A percentile compares a stretch with the other conserved stretches of the same genome.
phyloP scores from a whole-genome alignment of 2,797 vertebrate species.

The Diplodus sargus region DNA sequence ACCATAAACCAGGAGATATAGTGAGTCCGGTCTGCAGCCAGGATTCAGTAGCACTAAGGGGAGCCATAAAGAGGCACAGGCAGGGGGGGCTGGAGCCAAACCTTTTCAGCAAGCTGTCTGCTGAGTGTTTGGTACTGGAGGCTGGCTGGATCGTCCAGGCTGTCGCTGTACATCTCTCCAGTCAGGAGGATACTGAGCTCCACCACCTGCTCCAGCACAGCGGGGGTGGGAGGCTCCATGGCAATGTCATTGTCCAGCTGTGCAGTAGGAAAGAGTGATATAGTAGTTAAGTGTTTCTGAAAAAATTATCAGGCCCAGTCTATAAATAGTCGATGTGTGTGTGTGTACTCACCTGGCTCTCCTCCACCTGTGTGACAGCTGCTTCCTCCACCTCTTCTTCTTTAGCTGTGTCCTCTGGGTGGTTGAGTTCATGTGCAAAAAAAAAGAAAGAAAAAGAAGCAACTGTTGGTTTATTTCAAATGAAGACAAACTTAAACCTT shows the following conservation, averaged over 20 bases:
- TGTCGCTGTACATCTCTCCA: conserved; percentile 84
- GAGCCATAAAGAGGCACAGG: conserved; percentile 25
- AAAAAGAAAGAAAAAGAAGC: background rate
- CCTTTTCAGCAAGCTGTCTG: conserved; percentile 88
- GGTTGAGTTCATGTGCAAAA: conserved; percentile 32
- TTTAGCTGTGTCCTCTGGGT: conserved; percentile 36
- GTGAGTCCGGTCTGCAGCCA: conserved; percentile 1
- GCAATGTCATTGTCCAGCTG: conserved; percentile 92
- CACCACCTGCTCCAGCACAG: conserved; percentile 87
- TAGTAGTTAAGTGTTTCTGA: background rate
- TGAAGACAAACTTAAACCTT: conserved; percentile 33
- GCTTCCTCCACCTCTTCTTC: conserved; percentile 31
- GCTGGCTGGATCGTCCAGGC: conserved; percentile 84
- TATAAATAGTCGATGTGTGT: conserved; percentile 4
- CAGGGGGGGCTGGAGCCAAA: conserved; percentile 54
- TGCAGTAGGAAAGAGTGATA: conserved; percentile 23
- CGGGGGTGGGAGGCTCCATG: conserved; percentile 67
- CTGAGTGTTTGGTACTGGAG: conserved; percentile 82
- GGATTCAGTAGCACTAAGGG: conserved; percentile 9
- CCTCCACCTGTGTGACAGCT: conserved; percentile 45
- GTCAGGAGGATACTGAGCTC: conserved; percentile 89
- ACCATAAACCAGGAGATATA: conserved; percentile 36
- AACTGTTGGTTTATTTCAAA: conserved; percentile 43
- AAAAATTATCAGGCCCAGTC: background rate
- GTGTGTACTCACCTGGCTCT: conserved; percentile 57